Base-by-base conservation (phyloP, 1,140 invertebrate species). In the Tribolium madens region DNA sequence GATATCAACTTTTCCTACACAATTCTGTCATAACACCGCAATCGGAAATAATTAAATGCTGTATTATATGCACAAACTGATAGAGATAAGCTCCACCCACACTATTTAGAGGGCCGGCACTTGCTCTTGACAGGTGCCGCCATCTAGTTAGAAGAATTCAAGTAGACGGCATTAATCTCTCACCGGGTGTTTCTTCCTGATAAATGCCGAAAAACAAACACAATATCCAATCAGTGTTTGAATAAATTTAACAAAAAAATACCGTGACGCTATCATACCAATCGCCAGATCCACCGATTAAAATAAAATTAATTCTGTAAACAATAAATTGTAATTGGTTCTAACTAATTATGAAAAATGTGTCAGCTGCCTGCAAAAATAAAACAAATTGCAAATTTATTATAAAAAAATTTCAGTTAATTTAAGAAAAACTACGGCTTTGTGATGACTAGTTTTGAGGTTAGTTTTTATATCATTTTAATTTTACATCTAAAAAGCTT, bases 41-140 rank as follows among this genome's bases (percentile, higher is more conserved):
- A 12, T 12, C n/a, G 57, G 10, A 36, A 10, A 52, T 77, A 79
- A 81, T 82, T 80, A 82, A 79, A 81, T 79, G 77, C 76, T 79
- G 80, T 78, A 82, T 82, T 79, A 82, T 81, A 79, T 81, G 77
- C 78, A 79, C 78, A 79, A 79, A 74, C 76, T 73, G 50, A 33
- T 77, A 50, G 69, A 57, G 57, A 76, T 48, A 69, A 57, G 77
- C 79, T 79, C 82, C 82, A 68, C 82, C 82, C 76, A 73, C 46
- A 64, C 72, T 76, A 73, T 80, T 77, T 77, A 78, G 81, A 79
- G 80, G 80, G 81, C 64, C 46, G 80, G 31, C 53, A 70, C 53
- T 72, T 17, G 14, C 47, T 79, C 81, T 72, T 77, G 81, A 81
- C 81, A 81, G 74, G 77, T 83, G 81, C 74, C 77, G 81, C 80